Percentiles rank a stretch among this genome's conserved stretches.
Conservation (phyloP, 2,113 vertebrate genomes). For the Myiagra hebetior region DNA sequence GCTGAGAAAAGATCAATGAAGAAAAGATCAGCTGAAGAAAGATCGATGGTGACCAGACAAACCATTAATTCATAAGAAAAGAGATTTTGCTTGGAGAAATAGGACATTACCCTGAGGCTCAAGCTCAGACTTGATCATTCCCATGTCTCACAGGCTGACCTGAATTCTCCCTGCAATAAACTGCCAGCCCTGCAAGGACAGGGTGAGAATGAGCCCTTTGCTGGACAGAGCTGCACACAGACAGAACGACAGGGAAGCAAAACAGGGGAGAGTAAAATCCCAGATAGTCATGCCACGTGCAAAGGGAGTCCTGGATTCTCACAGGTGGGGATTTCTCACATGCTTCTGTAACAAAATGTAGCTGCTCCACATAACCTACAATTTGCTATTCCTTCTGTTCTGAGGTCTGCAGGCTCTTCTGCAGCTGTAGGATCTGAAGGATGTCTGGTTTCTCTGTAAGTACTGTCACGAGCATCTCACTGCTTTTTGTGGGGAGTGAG, state of each 20-base stretch:
- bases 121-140: constrained; percentile 10
- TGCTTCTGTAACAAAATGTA: not conserved
- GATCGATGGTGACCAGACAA: constrained; percentile 46
- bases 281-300: not conserved
- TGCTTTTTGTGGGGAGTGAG: not conserved
- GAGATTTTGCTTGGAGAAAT: constrained; percentile 46
- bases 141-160: not conserved
- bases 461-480: not conserved
- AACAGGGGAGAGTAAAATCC: not conserved
- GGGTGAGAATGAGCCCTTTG: not conserved
- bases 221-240: not conserved
- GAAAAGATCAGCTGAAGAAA: constrained; percentile 45
- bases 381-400: not conserved
- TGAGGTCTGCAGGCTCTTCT: not conserved
- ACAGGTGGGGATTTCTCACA: not conserved
- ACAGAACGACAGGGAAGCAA: not conserved
- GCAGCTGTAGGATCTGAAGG: not conserved
- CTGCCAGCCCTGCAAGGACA: not conserved
- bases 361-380: not conserved
- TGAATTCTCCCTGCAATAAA: not conserved
- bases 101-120: not conserved
- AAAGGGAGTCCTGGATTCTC: not conserved
- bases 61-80: constrained; percentile 49
- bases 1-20: constrained; percentile 55
- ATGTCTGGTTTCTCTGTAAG: not conserved